Evolutionary conservation across 1,140 invertebrate genomes (phyloP).

Genomic region (Drosophila pachea): DNA sequence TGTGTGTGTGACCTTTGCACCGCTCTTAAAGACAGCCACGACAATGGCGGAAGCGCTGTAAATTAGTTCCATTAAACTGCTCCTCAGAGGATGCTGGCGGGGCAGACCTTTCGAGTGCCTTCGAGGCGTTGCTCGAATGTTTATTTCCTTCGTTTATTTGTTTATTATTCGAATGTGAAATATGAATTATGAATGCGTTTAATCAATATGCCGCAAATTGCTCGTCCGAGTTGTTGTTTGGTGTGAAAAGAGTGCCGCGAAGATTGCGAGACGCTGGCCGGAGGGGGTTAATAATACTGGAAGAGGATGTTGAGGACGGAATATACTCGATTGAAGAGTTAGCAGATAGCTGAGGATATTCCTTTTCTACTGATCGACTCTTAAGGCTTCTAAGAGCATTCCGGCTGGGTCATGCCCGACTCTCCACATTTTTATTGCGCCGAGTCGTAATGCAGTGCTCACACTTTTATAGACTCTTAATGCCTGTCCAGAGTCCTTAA

Average conservation of each 20-base stretch:
- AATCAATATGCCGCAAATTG: background rate
- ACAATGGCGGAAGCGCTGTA: conserved; percentile 1
- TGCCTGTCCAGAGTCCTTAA: background rate
- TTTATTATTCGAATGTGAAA: background rate
- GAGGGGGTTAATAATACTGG: too few relatives aligned
- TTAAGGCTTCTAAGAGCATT: too few relatives aligned
- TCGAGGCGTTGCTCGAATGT: conserved; percentile 27
- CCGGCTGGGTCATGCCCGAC: too few relatives aligned
- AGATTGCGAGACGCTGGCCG: background rate
- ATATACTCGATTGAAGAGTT: too few relatives aligned
- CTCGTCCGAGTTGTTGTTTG: background rate
- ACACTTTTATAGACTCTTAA: background rate
- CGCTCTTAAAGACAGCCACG: conserved; percentile 13
- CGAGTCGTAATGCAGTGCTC: background rate
- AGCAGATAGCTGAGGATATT: too few relatives aligned
- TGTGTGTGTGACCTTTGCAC: conserved; percentile 22
- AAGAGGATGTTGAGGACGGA: too few relatives aligned
- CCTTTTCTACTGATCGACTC: too few relatives aligned
- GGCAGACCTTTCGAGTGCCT: conserved; percentile 27
- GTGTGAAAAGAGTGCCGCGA: background rate
- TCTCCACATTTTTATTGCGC: background rate
- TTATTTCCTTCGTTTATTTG: conserved; percentile 22
- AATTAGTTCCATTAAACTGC: conserved; percentile 9
- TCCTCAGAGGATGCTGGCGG: background rate
- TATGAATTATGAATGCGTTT: background rate